Percentiles rank a stretch among this genome's conserved stretches.
These are phyloP conservation scores for Natator depressus DNA, from an alignment of 2,113 vertebrate genomes.

Conservation along the genomic window DNA sequence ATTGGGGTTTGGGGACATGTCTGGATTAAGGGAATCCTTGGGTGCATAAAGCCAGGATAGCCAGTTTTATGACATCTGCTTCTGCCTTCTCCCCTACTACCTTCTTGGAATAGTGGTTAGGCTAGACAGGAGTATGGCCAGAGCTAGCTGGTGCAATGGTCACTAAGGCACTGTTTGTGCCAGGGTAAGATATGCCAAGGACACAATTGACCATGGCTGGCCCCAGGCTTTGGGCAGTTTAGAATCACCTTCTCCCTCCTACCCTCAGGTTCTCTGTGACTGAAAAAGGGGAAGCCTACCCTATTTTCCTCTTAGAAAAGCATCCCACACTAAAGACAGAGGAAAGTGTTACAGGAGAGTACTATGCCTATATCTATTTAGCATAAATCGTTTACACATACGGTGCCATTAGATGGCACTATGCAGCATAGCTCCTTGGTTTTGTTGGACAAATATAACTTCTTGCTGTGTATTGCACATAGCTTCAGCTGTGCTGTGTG, in stretches of 20 bases:
- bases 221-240: neutral
- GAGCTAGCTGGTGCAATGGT: neutral
- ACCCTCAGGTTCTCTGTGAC: neutral
- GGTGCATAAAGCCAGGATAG: neutral
- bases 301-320: neutral
- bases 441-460: neutral
- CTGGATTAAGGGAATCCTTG: neutral
- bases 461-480: neutral
- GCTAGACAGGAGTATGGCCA: neutral
- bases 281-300: accelerated
- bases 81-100: neutral
- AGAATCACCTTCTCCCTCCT: neutral
- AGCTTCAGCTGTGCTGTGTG: accelerated
- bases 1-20: too few species aligned
- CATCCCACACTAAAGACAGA: neutral
- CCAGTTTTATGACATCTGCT: neutral
- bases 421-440: neutral
- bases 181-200: neutral
- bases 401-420: neutral
- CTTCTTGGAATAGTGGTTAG: neutral
- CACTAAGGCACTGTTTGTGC: neutral
- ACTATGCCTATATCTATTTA: neutral
- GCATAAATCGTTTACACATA: neutral
- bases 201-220: neutral
- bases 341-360: neutral